Percentiles rank a stretch among this genome's conserved stretches.
Conservation (phyloP, 53 echinoderm and acorn worm genomes). For the Crossaster papposus region DNA sequence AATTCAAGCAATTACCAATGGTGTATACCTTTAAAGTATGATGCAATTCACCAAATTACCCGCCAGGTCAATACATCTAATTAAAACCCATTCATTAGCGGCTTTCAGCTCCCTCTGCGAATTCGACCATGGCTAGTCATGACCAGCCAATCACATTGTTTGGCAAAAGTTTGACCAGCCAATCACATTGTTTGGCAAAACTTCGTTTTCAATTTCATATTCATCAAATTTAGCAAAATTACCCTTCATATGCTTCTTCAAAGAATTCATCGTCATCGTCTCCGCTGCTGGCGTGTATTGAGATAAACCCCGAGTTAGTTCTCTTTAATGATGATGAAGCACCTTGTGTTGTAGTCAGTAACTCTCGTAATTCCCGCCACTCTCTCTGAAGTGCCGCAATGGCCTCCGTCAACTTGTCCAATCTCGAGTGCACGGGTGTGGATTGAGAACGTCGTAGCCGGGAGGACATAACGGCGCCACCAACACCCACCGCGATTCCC, state of each 20-base stretch:
- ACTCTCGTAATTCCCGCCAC: conserved; percentile 55
- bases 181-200: neutral
- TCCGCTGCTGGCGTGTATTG: conserved; percentile 68
- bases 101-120: too few relatives aligned
- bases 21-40: too few relatives aligned
- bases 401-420: conserved; percentile 59
- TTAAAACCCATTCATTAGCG: too few relatives aligned
- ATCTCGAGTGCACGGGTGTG: neutral
- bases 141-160: too few relatives aligned
- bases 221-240: neutral
- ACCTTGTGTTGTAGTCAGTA: neutral
- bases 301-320: conserved; percentile 57
- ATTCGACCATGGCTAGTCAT: too few relatives aligned
- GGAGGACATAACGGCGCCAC: conserved; percentile 54
- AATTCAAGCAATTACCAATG: too few relatives aligned
- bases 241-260: conserved; percentile 76
- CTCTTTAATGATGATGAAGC: conserved; percentile 5
- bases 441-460: conserved; percentile 13
- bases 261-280: conserved; percentile 73
- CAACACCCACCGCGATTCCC: conserved; percentile 61
- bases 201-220: neutral
- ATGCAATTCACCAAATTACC: too few relatives aligned
- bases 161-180: too few relatives aligned
- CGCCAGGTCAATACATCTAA: too few relatives aligned
- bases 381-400: conserved; percentile 53